phyloP scores from a whole-genome alignment of 2,888 invertebrate genomes.

The Cheilosia vulpina region DNA sequence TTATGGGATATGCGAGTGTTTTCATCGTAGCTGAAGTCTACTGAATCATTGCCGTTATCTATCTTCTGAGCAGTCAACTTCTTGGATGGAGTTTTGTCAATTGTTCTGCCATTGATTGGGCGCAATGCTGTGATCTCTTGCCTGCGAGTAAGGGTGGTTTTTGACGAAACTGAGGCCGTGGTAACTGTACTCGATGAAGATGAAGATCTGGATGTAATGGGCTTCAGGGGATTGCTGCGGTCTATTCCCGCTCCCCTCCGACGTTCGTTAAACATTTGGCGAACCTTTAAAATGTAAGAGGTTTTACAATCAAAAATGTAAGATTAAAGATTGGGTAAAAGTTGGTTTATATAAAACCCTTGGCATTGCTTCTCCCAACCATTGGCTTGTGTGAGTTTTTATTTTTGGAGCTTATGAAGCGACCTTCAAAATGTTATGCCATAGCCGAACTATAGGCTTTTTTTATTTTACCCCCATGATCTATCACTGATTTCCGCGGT shows the following conservation, averaged over 20 bases:
- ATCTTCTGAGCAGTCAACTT: conserved; percentile 15
- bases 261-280: conserved; percentile 94
- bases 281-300: conserved; percentile 85
- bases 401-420: too few species aligned
- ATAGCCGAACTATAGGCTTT: too few species aligned
- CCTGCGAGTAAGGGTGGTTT: conserved; percentile 54
- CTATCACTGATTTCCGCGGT: too few species aligned
- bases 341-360: too few species aligned
- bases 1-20: conserved; percentile 5
- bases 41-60: conserved; percentile 37
- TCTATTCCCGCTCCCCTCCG: conserved; percentile 90
- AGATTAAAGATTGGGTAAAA: too few species aligned
- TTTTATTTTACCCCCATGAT: too few species aligned
- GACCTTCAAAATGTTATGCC: too few species aligned
- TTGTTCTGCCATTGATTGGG: conserved; percentile 49
- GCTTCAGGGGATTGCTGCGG: conserved; percentile 92
- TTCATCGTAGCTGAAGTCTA: conserved; percentile 30
- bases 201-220: conserved; percentile 83
- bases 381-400: too few species aligned
- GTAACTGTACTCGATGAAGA: conserved; percentile 56
- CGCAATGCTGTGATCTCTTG: conserved; percentile 59
- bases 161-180: conserved; percentile 32
- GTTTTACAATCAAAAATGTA: not conserved
- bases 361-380: too few species aligned
- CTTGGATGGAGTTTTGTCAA: conserved; percentile 15